Base-by-base conservation (phyloP, 2,797 vertebrate genomes). In the Apogon hyalosoma region DNA sequence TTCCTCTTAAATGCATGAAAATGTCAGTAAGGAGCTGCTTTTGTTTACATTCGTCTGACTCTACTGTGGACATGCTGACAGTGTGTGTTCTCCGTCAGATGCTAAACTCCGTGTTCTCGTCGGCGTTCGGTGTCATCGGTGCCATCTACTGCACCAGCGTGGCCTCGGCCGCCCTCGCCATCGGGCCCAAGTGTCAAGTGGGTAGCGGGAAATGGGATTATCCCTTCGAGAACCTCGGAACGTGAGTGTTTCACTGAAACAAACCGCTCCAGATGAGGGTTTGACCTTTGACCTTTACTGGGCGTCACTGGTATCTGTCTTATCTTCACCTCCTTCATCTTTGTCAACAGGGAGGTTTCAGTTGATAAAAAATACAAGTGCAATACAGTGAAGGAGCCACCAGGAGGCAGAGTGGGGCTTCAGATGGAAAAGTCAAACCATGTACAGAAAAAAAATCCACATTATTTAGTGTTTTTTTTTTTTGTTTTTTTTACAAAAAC, bases 61-160 rank as follows among this genome's bases (percentile, higher is more conserved):
- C 21, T 24, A 24, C 21, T 24, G 21, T 4, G 2, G 21, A 24
- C 2, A 24, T 4, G 4, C 21, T 24, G 21, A 24, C 21, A 24
- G 2, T 24, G 21, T 24, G 2, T 24, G 21, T 24, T 4, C 21
- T 63, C 47, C 38, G 16, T 5, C 65, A 95, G 94, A 95, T 95
- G 94, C 72, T 94, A 66, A 94, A 56, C 83, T 94, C 94, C 0
- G 93, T 94, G 7, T 93, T 94, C 66, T 95, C 84, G 0, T 94
- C 94, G 16, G 85, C 48, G 0, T 93, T 95, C 0, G 94, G 94
- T 4, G 3, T 92, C 7, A 6, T 87, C 6, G 94, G 94, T n/a
- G 81, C 90, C 0, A 72, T 89, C 48, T 95, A 94, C 86, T 88
- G 92, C 82, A 83, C 63, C 60, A 87, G 90, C 7, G 92, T 94